phyloP scores from a whole-genome alignment of 2,888 invertebrate species.

The Copidosoma aretas region DNA sequence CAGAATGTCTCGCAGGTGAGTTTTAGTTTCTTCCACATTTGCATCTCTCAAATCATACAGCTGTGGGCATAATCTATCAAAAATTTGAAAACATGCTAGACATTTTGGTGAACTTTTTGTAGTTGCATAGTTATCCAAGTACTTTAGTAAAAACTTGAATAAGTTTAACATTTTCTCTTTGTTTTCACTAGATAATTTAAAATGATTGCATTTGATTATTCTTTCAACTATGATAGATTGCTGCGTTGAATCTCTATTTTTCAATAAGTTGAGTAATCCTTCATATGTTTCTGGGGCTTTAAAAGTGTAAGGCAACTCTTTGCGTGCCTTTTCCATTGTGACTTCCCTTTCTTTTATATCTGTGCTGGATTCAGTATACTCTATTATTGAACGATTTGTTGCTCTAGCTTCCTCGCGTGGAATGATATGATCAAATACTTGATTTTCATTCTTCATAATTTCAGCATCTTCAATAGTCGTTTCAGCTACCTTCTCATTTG shows the following conservation, averaged over 20 bases:
- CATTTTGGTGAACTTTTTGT: constrained; percentile 58
- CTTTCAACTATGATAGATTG: constrained; percentile 78
- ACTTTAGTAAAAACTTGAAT: constrained; percentile 79
- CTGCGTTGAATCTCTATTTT: constrained; percentile 69
- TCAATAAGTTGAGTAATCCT: constrained; percentile 69
- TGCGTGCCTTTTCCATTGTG: constrained; percentile 65
- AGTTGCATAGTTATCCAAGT: constrained; percentile 73
- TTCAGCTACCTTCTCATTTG: constrained; percentile 45
- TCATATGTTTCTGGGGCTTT: constrained; percentile 71
- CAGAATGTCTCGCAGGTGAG: constrained; percentile 72
- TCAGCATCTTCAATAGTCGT: constrained; percentile 17
- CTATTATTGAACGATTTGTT: neutral
- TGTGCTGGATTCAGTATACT: constrained; percentile 1
- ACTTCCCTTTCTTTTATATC: constrained; percentile 17
- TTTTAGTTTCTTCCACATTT: constrained; percentile 73
- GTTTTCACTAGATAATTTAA: constrained; percentile 78
- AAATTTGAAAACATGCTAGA: constrained; percentile 67
- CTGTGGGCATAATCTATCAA: constrained; percentile 65
- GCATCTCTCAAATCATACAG: constrained; percentile 75
- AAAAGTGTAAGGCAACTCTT: constrained; percentile 69
- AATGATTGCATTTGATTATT: constrained; percentile 88
- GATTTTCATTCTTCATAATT: constrained; percentile 8
- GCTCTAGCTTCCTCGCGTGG: constrained; percentile 6
- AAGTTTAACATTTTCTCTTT: constrained; percentile 77
- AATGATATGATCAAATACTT: neutral